Conservation (phyloP, 1,140 invertebrate genomes). For the Aleiodes sp. region DNA sequence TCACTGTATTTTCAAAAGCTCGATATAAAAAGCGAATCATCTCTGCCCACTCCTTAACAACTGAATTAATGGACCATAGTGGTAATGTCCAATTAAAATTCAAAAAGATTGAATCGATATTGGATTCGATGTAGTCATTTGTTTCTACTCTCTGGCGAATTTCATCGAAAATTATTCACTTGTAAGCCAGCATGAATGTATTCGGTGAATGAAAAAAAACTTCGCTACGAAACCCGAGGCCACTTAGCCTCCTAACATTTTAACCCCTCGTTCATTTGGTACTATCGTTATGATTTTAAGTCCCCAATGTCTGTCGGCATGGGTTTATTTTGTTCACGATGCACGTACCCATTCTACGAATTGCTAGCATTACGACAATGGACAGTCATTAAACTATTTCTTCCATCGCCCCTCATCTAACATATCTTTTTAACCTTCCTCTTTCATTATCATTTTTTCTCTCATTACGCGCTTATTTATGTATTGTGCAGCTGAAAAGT, state of each 20-base stretch:
- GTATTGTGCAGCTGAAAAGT: slow-evolving; percentile 17
- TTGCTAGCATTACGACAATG: not conserved
- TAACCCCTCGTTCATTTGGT: slow-evolving; percentile 40
- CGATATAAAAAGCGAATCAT: no score
- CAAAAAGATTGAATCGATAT: no score
- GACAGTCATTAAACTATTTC: not conserved
- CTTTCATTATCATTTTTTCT: not conserved
- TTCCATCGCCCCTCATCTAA: not conserved
- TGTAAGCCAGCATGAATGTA: no score
- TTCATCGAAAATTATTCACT: no score
- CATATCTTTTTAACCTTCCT: not conserved
- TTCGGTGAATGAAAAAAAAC: no score
- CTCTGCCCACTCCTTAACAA: no score
- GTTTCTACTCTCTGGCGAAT: no score
- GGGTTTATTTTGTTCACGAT: not conserved
- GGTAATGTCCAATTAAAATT: no score
- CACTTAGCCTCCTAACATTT: slow-evolving; percentile 54
- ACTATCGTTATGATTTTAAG: not conserved
- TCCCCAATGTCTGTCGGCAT: not conserved
- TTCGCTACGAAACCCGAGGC: slow-evolving; percentile 42
- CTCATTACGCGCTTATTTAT: no score
- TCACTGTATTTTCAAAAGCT: no score
- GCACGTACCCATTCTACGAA: not conserved
- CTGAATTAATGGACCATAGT: no score
- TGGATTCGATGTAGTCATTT: no score